Evolutionary conservation across 2,113 vertebrate genomes (phyloP).

Genomic region (Daubentonia madagascariensis): DNA sequence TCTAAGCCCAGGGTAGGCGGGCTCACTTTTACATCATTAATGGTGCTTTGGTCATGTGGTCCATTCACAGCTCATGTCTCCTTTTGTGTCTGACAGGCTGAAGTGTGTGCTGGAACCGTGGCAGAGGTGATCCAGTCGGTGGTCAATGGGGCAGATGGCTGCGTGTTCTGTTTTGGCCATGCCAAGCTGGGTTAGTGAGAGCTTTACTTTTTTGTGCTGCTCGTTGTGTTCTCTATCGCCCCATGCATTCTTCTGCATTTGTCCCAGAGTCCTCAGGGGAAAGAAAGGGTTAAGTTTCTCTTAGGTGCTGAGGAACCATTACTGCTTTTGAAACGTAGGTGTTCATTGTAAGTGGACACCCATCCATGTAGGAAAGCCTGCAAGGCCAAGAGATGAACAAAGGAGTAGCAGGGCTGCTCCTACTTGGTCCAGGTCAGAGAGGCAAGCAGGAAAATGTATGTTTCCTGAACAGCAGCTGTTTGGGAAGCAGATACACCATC

Average conservation of each 20-base stretch:
- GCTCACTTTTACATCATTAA: fast-evolving
- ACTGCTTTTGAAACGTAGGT: background rate
- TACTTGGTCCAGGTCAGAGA: background rate
- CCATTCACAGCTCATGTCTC: background rate
- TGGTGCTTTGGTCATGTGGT: fast-evolving
- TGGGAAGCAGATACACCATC: background rate
- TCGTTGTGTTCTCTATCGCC: fast-evolving
- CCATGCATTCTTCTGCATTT: fast-evolving
- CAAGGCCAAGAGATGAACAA: background rate
- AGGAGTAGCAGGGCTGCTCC: background rate
- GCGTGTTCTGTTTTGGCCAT: conserved; percentile 99
- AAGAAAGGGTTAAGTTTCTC: background rate
- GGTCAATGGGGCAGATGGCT: conserved; percentile 98
- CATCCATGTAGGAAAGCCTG: background rate
- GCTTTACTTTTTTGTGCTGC: no score
- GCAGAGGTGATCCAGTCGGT: conserved; percentile 99
- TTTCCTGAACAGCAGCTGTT: background rate
- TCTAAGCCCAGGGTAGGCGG: background rate
- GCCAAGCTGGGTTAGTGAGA: conserved; percentile 93
- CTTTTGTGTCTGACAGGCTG: conserved; percentile 85
- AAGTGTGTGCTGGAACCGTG: conserved; percentile 97
- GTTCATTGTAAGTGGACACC: background rate
- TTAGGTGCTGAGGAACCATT: background rate
- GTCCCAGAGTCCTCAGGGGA: background rate
- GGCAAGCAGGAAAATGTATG: background rate